Base-by-base conservation (phyloP, 2,888 invertebrate genomes). In the Chironomus riparius region DNA sequence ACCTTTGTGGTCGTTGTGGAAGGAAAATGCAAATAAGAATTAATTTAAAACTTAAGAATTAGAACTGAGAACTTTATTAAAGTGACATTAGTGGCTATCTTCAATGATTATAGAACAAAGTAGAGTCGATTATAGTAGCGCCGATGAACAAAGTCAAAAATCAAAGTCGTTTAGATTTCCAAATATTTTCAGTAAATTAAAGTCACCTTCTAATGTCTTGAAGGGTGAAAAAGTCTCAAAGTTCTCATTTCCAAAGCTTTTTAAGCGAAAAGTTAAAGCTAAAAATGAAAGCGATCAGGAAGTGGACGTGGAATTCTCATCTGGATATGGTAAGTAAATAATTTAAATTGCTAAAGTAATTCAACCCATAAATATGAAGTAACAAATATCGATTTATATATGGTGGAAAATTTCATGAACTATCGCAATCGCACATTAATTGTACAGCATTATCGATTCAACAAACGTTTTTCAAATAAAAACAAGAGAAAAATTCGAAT, bases 381-480 rank as follows among this genome's bases (percentile, higher is more conserved):
- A 38, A 38, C 10, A 10, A 38, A 38, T 38, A 38, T 38, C 38
- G 38, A 38, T 38, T 28, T 38, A 10, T 28, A 6, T 28, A 28
- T 38, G 38, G 10, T 38, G 38, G 38, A 38, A 38, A 38, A 38
- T 38, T 38, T 12, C 47, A 47, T 21, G 22, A 24, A 38, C 70
- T 70, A n/a, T 70, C 70, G 13, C 56, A 70, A 70, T 22, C 50
- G 21, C 6, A 15, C 22, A 56, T 28, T 56, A 22, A 47, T 70
- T 70, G 56, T 50, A 50, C 18, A 28, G 21, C 18, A 68, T 68
- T 70, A 70, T 70, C 70, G 70, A 70, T 70, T 70, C 21, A 50
- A 70, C 70, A 70, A 56, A 21, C 15, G 22, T 50, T n/a, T 70
- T 47, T 2, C n/a, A 6, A 1, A 12, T 70, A 15, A 13, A 50